Evolutionary conservation across 1,140 invertebrate genomes (phyloP), one percentile per base, ranked within the genome.

Genomic region (Eupristina koningsbergeri): DNA sequence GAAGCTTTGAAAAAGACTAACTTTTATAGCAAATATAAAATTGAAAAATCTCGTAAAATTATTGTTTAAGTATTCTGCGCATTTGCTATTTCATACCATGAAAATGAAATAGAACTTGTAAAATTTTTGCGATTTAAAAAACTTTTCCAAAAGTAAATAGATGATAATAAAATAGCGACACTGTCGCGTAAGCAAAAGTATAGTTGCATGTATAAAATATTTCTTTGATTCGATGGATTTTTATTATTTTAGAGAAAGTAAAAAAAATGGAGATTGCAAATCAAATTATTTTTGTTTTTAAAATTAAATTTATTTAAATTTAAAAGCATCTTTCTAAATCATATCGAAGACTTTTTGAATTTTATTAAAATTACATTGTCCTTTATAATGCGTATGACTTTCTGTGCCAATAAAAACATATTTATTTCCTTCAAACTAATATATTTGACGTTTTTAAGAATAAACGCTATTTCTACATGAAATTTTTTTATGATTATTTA

Each of bases 1-100:
- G 5, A 0, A 31, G 8, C 31, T 19, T 36, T 13, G 31, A 31
- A 63, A 3, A 11, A 63, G 11, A n/a, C 31, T 36, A 67, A 36
- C 31, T 36, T 36, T 67, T 67, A 67, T 36, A 17, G 17, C 3
- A 17, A 34, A 67, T 67, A 31, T 67, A 67, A 67, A 67, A 67
- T 67, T 67, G 64, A 67, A 67, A 67, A 67, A 67, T 67, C 13
- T 41, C 39, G 39, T n/a, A 29, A 73, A 73, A 73, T 73, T 73
- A 73, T 73, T 73, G 69, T 73, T 73, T 26, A 15, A 73, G 41
- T 15, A 45, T 73, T 73, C 41, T 8, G 41, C 22, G 39, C 1
- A 15, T 29, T 50, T 26, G 19, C 2, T 29, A 26, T 36, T 47
- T 41, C 34, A 39, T 50, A 63, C 58, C 47, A 6, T 22, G 34